These are phyloP conservation scores for Archocentrus centrarchus DNA, from an alignment of 2,113 vertebrate genomes.

Conservation along the genomic window DNA sequence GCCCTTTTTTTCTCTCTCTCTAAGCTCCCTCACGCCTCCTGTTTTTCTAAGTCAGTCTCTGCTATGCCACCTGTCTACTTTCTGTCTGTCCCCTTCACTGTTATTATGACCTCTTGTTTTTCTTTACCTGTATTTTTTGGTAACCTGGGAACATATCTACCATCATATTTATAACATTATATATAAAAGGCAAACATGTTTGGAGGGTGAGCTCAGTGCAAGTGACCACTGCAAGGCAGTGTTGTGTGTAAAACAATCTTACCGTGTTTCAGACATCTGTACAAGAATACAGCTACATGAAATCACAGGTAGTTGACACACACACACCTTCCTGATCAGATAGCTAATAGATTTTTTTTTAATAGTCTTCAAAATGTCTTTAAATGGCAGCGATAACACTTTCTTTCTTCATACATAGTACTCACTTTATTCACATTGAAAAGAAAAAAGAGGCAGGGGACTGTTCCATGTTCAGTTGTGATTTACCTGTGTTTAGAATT, in stretches of 20 bases:
- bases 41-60: conserved; percentile 31
- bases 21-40: conserved; percentile 35
- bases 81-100: background rate
- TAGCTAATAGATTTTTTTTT: background rate
- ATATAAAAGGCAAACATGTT: conserved; percentile 17
- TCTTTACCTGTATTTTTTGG: background rate
- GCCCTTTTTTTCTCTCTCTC: conserved; percentile 53
- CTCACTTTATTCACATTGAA: background rate
- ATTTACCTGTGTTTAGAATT: background rate
- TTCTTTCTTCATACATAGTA: background rate
- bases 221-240: conserved; percentile 67
- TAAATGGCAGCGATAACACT: background rate
- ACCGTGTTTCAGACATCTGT: conserved; percentile 14
- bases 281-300: background rate
- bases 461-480: fast-evolving
- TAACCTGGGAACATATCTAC: background rate
- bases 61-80: conserved; percentile 23
- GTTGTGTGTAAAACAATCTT: conserved; percentile 63
- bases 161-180: background rate
- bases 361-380: background rate
- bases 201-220: conserved; percentile 49
- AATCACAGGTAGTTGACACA: background rate
- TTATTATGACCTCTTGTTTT: background rate
- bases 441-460: background rate
- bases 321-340: background rate